Conservation (phyloP, 2,888 invertebrate genomes). For the Neoscelio sp. region DNA sequence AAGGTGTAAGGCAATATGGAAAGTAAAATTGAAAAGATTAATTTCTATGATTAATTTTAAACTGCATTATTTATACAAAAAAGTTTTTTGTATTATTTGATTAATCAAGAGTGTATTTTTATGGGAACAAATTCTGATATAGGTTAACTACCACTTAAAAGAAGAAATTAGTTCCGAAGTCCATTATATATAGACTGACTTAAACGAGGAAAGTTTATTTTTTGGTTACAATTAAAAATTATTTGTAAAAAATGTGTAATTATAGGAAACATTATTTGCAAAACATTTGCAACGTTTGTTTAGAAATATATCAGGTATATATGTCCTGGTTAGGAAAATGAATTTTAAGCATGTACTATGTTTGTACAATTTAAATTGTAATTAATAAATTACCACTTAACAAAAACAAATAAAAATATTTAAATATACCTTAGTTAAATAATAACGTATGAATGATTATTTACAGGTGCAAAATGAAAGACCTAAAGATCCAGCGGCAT, state of each 20-base stretch:
- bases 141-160: slow-evolving; percentile 52
- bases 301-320: too few relatives aligned
- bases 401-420: too few relatives aligned
- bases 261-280: neutral
- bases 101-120: slow-evolving; percentile 46
- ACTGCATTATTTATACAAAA: slow-evolving; percentile 12
- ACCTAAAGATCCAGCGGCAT: slow-evolving; percentile 72
- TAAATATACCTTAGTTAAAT: too few relatives aligned
- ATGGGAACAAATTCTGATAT: slow-evolving; percentile 45
- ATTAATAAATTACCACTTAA: too few relatives aligned
- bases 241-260: neutral
- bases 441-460: slow-evolving; percentile 26
- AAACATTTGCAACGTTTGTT: neutral
- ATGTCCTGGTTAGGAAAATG: too few relatives aligned
- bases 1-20: too few relatives aligned
- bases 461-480: slow-evolving; percentile 68
- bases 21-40: neutral
- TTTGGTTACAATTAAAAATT: slow-evolving; percentile 43
- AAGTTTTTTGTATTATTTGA: slow-evolving; percentile 25
- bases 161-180: slow-evolving; percentile 53
- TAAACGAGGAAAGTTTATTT: slow-evolving; percentile 49
- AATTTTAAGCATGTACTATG: too few relatives aligned
- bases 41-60: too few relatives aligned
- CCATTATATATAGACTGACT: slow-evolving; percentile 47
- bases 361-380: too few relatives aligned